Evolutionary conservation across 2,888 invertebrate genomes (phyloP).

Genomic region (Thymelicus sylvestris): DNA sequence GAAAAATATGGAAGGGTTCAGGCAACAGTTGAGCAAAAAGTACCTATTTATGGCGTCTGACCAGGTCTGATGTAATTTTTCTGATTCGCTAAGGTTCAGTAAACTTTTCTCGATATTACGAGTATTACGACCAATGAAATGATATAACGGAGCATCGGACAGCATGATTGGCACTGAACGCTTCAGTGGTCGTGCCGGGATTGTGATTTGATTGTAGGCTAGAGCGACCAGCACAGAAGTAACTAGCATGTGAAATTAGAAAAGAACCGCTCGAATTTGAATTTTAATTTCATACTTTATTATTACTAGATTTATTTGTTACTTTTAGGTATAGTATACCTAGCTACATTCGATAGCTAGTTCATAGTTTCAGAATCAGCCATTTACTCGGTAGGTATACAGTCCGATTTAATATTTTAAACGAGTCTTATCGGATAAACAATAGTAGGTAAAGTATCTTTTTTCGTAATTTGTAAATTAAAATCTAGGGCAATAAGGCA

Average conservation of each 20-base stretch:
- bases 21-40: not conserved
- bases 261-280: not conserved
- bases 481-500: no score
- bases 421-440: no score
- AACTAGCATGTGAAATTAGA: not conserved
- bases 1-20: not conserved
- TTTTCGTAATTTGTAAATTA: no score
- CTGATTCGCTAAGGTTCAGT: conserved; percentile 14
- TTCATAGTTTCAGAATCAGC: no score
- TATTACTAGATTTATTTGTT: no score
- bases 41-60: not conserved
- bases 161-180: conserved; percentile 14
- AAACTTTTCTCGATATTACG: conserved; percentile 8
- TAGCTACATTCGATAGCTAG: no score
- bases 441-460: no score
- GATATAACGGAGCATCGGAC: conserved; percentile 16
- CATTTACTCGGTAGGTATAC: no score
- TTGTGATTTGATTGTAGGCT: conserved; percentile 10
- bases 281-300: no score
- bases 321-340: no score
- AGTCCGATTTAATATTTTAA: no score
- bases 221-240: not conserved
- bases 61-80: not conserved
- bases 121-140: not conserved
- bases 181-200: conserved; percentile 16